Percentiles rank a stretch among this genome's conserved stretches.
Evolutionary conservation across 2,888 invertebrate species (phyloP).

Genomic region (Auanema sp.): DNA sequence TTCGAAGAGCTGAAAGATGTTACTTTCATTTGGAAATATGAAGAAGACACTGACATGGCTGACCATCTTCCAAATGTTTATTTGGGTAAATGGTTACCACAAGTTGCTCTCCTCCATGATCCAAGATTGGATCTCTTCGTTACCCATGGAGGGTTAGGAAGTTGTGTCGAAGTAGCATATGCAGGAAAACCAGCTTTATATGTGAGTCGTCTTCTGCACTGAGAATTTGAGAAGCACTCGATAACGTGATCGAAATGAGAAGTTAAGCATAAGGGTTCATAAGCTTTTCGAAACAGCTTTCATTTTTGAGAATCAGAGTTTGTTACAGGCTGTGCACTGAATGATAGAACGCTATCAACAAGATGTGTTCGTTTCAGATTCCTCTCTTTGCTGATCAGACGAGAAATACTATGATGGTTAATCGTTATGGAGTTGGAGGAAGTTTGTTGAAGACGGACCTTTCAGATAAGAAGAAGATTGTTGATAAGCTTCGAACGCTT

Average conservation of each 20-base stretch:
- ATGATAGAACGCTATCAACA: no score
- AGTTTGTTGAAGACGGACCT: constrained; percentile 23
- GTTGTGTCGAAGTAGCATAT: constrained; percentile 11
- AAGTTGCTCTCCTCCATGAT: constrained; percentile 37
- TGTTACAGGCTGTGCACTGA: no score
- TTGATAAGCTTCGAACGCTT: constrained; percentile 7
- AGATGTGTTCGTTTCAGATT: constrained; percentile 14
- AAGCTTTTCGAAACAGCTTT: no score
- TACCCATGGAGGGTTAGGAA: constrained; percentile 21
- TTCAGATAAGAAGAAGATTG: constrained; percentile 11
- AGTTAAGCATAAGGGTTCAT: no score
- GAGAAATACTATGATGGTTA: constrained; percentile 31
- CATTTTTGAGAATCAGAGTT: no score
- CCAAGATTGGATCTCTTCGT: constrained; percentile 10
- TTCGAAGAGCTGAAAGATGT: constrained; percentile 26
- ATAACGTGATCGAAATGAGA: no score
- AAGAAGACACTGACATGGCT: constrained; percentile 23
- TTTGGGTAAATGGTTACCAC: constrained; percentile 44
- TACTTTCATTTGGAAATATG: constrained; percentile 46
- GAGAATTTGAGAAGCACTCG: no score
- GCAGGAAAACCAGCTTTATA: no score
- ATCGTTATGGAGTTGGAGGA: constrained; percentile 24
- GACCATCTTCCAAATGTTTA: constrained; percentile 32
- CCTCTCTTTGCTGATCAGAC: constrained; percentile 32
- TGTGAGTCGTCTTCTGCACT: no score